A percentile compares a stretch with the other conserved stretches of the same genome.
Conservation (phyloP, 2,797 vertebrate genomes). For the Sebastes vulpes region DNA sequence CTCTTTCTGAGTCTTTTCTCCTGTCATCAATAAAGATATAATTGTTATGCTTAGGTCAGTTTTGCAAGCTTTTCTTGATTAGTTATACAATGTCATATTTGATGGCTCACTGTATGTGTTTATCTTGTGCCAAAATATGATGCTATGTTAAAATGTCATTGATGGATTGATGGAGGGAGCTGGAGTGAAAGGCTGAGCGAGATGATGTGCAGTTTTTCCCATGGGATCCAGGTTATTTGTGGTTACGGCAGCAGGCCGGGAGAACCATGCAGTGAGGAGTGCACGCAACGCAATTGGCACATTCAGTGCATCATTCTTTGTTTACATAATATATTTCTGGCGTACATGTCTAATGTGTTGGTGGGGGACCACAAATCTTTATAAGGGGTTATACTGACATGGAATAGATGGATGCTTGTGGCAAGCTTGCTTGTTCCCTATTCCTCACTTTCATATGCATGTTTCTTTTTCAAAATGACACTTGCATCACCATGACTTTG, state of each 20-base stretch:
- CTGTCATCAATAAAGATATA: not conserved
- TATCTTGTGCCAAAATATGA: not conserved
- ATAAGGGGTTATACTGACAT: not conserved
- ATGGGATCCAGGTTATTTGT: slow-evolving; percentile 18
- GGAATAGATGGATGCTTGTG: not conserved
- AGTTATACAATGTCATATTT: not conserved
- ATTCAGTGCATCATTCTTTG: not conserved
- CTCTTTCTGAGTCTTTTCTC: not conserved
- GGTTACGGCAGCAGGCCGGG: not conserved
- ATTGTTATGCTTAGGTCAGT: not conserved
- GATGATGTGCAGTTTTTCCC: not conserved
- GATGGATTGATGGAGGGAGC: not conserved
- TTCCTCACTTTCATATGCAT: slow-evolving; percentile 33
- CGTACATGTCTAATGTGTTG: not conserved
- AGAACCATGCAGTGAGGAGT: not conserved
- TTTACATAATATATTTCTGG: not conserved
- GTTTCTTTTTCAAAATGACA: slow-evolving; percentile 24
- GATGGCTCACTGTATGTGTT: not conserved
- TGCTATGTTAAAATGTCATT: not conserved
- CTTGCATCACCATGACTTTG: slow-evolving; percentile 50
- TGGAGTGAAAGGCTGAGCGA: not conserved
- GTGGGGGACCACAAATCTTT: not conserved
- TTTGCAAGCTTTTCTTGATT: not conserved
- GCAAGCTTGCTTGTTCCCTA: not conserved
- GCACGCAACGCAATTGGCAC: not conserved